Evolutionary conservation across 2,888 invertebrate genomes (phyloP), one percentile per base, ranked within the genome.

Genomic region (Elmis aenea): DNA sequence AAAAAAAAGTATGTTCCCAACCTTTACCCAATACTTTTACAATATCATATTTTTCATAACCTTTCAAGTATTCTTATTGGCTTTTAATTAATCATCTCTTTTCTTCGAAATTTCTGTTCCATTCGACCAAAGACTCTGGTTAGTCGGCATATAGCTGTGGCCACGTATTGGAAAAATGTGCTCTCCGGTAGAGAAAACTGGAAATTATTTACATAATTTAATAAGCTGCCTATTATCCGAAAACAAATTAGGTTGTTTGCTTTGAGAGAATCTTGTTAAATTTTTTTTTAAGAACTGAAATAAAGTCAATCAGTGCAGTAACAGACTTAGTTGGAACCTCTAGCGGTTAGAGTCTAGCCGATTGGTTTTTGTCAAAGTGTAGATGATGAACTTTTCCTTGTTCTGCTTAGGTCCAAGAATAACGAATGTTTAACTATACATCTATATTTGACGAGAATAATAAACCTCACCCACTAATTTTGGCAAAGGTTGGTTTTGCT

Each of bases 391-490:
- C 8, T 21, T 28, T 20, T 41, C 38, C n/a, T n/a, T n/a, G n/a
- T n/a, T n/a, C n/a, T n/a, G n/a, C n/a, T n/a, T n/a, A n/a, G n/a
- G n/a, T n/a, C n/a, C n/a, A n/a, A n/a, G n/a, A n/a, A n/a, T n/a
- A n/a, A n/a, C n/a, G 25, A 50, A 27, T 22, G 45, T 27, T 26
- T 48, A 44, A 43, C 50, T 51, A 23, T 50, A 48, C n/a, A 51
- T 39, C 27, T 46, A 49, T 35, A 51, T 26, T 27, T 51, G 49
- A 13, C 45, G 34, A 26, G 39, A 44, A 30, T 45, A 49, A 33
- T 41, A 48, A 8, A 56, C 33, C 12, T 37, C 37, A 14, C 31
- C 26, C 5, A 32, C 13, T 8, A 37, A 15, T 31, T 48, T 46
- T n/a, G 55, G 55, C n/a, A n/a, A n/a, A n/a, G n/a, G n/a, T n/a